Evolutionary conservation across 2,113 vertebrate genomes (phyloP).

Genomic region (Lontra canadensis): DNA sequence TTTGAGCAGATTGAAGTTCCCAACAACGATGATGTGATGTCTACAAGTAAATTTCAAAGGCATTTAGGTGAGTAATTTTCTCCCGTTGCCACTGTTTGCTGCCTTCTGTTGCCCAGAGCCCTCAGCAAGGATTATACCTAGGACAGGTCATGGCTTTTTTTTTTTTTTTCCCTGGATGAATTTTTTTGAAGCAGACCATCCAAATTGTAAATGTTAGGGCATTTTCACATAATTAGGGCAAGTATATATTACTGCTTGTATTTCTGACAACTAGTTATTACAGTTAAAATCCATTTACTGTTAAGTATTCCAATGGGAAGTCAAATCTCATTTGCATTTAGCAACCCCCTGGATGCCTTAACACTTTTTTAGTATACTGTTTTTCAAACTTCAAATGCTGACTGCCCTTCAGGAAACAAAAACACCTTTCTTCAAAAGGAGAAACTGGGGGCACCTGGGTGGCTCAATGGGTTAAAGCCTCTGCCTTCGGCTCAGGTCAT

Average conservation of each 20-base stretch:
- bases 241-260: neutral
- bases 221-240: constrained; percentile 52
- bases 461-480: no score
- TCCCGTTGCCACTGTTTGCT: neutral
- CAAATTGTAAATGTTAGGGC: neutral
- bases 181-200: neutral
- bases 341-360: neutral
- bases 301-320: neutral
- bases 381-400: neutral
- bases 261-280: constrained; percentile 50
- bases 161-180: neutral
- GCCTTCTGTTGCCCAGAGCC: neutral
- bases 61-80: neutral
- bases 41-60: neutral
- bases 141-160: neutral
- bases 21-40: neutral
- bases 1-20: neutral
- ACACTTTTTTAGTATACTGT: neutral
- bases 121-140: neutral
- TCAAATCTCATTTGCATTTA: neutral
- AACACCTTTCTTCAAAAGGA: neutral
- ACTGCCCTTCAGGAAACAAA: constrained; percentile 9
- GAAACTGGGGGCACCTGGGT: no score
- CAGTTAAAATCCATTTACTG: constrained; percentile 15
- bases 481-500: no score